Evolutionary conservation across 2,888 invertebrate genomes (phyloP).

Genomic region (Troilus luridus): DNA sequence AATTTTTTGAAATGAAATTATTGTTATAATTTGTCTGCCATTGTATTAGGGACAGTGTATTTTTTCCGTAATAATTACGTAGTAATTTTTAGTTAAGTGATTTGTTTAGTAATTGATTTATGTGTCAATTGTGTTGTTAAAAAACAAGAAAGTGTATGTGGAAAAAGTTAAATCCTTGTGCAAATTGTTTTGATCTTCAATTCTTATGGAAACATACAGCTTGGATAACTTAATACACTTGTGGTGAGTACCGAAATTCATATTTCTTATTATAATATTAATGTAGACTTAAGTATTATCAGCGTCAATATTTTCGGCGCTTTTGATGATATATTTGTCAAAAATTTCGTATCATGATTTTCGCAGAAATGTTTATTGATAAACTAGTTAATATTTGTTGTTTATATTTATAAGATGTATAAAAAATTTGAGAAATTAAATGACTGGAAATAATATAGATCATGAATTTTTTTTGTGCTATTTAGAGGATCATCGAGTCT

Average conservation of each 20-base stretch:
- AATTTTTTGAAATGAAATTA: not conserved
- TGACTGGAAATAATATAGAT: not conserved
- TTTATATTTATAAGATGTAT: not conserved
- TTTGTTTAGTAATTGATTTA: not conserved
- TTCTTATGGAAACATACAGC: not conserved
- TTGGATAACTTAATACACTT: not conserved
- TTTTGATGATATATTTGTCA: not conserved
- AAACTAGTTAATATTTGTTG: not conserved
- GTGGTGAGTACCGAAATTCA: not conserved
- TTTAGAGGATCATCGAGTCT: not conserved
- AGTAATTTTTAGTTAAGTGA: not conserved
- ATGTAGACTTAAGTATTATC: not conserved
- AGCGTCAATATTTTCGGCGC: not conserved
- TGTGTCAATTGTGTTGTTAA: slow-evolving; percentile 11
- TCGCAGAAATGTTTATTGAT: not conserved
- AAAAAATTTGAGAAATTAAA: too few species aligned
- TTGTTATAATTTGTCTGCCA: not conserved
- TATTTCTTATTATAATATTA: not conserved
- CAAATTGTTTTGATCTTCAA: slow-evolving; percentile 13
- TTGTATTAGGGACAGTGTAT: slow-evolving; percentile 9
- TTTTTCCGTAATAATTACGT: not conserved
- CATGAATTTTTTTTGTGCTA: not conserved
- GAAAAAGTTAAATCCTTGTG: slow-evolving; percentile 9
- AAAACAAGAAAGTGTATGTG: slow-evolving; percentile 36
- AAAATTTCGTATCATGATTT: not conserved